Evolutionary conservation across 2,113 vertebrate genomes (phyloP).

Genomic region (Tursiops truncatus): DNA sequence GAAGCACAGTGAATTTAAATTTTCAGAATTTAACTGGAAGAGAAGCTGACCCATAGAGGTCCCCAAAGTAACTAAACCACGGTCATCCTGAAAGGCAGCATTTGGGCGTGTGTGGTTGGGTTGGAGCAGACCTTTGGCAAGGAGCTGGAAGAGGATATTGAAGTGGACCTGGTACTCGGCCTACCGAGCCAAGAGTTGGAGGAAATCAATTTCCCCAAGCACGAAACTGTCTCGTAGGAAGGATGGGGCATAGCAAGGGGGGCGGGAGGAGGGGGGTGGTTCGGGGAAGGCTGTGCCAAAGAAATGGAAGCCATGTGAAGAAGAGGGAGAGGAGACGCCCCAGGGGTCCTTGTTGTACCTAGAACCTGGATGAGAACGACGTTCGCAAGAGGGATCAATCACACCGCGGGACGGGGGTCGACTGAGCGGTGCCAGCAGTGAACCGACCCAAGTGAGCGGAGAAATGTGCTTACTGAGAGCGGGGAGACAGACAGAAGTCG

Average conservation of each 20-base stretch:
- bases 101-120: background rate
- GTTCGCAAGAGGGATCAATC: background rate
- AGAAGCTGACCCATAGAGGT: background rate
- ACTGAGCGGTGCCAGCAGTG: background rate
- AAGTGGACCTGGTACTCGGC: background rate
- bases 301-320: background rate
- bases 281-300: background rate
- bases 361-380: background rate
- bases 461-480: background rate
- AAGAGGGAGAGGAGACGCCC: rapidly evolving
- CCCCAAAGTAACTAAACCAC: background rate
- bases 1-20: background rate
- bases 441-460: background rate
- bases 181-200: background rate
- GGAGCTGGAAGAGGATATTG: background rate
- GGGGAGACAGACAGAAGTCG: background rate
- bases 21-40: background rate
- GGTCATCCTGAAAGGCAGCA: background rate
- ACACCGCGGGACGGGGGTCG: background rate
- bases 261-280: too few relatives aligned
- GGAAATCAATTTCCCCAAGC: background rate
- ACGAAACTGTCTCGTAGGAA: background rate
- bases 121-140: background rate
- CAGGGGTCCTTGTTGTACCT: background rate
- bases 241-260: background rate